Evolutionary conservation across 2,888 invertebrate species (phyloP).

Genomic region (Agriopis marginaria): DNA sequence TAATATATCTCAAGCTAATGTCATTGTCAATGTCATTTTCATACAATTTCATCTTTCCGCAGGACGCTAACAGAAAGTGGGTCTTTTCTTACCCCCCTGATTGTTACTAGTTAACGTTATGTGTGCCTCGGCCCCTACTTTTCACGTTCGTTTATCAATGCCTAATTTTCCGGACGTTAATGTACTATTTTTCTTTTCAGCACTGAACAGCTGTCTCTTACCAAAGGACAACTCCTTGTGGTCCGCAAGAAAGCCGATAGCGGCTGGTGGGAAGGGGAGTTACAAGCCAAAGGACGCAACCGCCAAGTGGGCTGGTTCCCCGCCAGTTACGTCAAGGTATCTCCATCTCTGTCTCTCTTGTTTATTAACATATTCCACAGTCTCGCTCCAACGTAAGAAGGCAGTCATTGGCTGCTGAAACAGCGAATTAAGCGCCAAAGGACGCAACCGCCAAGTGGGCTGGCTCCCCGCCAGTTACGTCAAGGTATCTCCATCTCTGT

Average conservation of each 20-base stretch:
- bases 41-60: too few relatives aligned
- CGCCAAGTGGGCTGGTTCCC: constrained; percentile 99
- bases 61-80: too few relatives aligned
- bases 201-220: constrained; percentile 95
- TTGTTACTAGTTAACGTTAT: too few relatives aligned
- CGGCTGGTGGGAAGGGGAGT: constrained; percentile 99
- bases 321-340: constrained; percentile 96
- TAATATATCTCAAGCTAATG: too few relatives aligned
- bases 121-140: too few relatives aligned
- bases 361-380: neutral
- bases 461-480: constrained; percentile 99
- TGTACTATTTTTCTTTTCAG: constrained; percentile 73
- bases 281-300: constrained; percentile 96
- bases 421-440: constrained; percentile 97
- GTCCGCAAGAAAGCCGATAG: constrained; percentile 98
- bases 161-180: too few relatives aligned
- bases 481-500: constrained; percentile 82
- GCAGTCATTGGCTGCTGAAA: constrained; percentile 99
- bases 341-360: neutral
- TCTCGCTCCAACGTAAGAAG: constrained; percentile 89
- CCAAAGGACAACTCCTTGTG: constrained; percentile 96
- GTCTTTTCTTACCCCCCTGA: too few relatives aligned
- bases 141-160: too few relatives aligned
- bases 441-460: constrained; percentile 96
- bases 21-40: too few relatives aligned